Base-by-base conservation (phyloP, 2,888 invertebrate genomes). In the Carpatolechia fugitivella region DNA sequence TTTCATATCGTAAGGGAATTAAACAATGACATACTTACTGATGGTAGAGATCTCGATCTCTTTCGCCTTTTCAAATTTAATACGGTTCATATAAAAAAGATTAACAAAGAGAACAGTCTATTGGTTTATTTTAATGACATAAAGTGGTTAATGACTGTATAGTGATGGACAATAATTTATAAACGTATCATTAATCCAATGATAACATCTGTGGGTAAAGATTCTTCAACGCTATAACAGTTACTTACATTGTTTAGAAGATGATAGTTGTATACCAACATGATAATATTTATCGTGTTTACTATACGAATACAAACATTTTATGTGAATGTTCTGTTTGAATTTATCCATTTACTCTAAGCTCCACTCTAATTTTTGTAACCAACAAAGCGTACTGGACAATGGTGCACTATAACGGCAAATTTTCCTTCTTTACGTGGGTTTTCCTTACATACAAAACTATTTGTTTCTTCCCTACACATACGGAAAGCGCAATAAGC, bases 181-280 rank as follows among this genome's bases (percentile, higher is more conserved):
- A 66, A 72, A 73, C 66, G 85, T 77, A 78, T 85, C 88, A 86
- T 88, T 88, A 83, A 86, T 60, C 74, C 66, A 56, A 24, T 59
- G 86, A 86, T 86, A 82, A 76, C 64, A 85, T 84, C 80, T n/a
- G n/a, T n/a, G n/a, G n/a, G n/a, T n/a, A n/a, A 18, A 41, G 18
- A 20, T 16, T 18, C 18, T 18, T 41, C 14, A 38, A 16, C 38
- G 18, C 11, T 18, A 18, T 16, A 2, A 16, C 10, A 7, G 18
- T 40, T 3, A 8, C 40, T 16, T 16, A 1, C 16, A 18, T 41
- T 41, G 20, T 41, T 41, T 11, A 10, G 20, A 18, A 11, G 20
- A 18, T 40, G 40, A 20, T 41, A 11, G 11, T 41, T 18, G 20
- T 16, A 8, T 40, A 1, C 18, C 18, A 11, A 41, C 20, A 20